phyloP scores from a whole-genome alignment of 2,797 vertebrate genomes.

The Selene dorsalis region DNA sequence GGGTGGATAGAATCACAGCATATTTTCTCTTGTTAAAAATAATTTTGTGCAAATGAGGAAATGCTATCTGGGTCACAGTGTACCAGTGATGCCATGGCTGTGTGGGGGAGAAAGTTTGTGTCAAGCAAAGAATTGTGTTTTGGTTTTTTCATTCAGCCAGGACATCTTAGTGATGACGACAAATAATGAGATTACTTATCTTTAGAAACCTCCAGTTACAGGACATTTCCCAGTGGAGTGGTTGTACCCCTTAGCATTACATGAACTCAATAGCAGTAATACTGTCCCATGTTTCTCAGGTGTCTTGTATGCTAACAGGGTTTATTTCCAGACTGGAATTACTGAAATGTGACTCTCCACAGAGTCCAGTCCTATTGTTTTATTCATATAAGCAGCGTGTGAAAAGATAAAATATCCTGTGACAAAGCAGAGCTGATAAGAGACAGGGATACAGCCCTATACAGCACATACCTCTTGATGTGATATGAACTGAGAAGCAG shows the following conservation, averaged over 20 bases:
- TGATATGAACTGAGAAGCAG: slow-evolving; percentile 23
- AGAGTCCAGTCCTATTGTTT: slow-evolving; percentile 49
- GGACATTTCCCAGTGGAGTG: slow-evolving; percentile 22
- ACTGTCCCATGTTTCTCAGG: slow-evolving; percentile 24
- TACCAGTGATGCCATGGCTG: slow-evolving; percentile 22
- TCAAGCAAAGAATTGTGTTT: slow-evolving; percentile 7
- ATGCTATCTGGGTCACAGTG: slow-evolving; percentile 67
- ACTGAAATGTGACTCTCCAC: slow-evolving; percentile 38
- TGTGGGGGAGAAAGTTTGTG: slow-evolving; percentile 27
- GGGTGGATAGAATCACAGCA: slow-evolving; percentile 28
- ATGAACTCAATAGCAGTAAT: slow-evolving; percentile 24
- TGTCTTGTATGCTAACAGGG: slow-evolving; percentile 25
- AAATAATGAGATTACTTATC: slow-evolving; percentile 50
- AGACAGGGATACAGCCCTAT: slow-evolving; percentile 1
- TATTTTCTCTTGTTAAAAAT: slow-evolving; percentile 65
- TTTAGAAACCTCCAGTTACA: slow-evolving; percentile 47
- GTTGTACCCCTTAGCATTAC: slow-evolving; percentile 33
- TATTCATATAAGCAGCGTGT: slow-evolving; percentile 32
- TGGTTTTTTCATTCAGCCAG: slow-evolving; percentile 5
- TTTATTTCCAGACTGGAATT: slow-evolving; percentile 36
- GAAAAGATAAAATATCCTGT: slow-evolving; percentile 25
- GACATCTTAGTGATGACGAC: slow-evolving; percentile 12
- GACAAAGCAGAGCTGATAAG: slow-evolving; percentile 15
- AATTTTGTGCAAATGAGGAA: slow-evolving; percentile 54
- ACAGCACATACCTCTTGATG: slow-evolving; percentile 16